Conservation (phyloP, 2,797 vertebrate species). For the Lithobates sylvaticus region DNA sequence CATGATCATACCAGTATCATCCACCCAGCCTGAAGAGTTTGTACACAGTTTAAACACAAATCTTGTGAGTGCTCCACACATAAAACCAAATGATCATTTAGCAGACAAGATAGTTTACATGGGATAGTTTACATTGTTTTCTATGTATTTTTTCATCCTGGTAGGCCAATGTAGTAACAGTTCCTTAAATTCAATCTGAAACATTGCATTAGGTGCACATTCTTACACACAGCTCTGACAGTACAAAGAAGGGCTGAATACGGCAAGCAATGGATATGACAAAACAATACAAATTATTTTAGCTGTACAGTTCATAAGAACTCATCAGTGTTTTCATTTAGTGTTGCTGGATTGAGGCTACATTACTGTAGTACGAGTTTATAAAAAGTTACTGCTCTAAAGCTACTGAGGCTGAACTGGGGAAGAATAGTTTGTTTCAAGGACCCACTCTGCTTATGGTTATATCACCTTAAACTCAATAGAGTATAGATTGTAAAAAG, state of each 20-base stretch:
- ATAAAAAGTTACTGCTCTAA: background rate
- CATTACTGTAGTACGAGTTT: background rate
- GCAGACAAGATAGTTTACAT: slow-evolving; percentile 45
- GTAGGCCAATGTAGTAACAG: background rate
- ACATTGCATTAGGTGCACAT: slow-evolving; percentile 9
- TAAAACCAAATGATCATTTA: background rate
- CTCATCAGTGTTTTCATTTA: background rate
- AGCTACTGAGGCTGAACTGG: background rate
- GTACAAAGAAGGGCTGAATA: background rate
- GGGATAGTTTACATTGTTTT: background rate
- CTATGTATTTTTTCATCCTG: slow-evolving; percentile 11
- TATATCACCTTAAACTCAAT: background rate
- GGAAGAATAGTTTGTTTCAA: background rate
- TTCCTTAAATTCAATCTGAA: slow-evolving; percentile 2
- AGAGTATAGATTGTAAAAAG: background rate
- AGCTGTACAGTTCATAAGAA: background rate
- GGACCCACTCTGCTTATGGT: slow-evolving; percentile 1
- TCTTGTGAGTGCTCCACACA: background rate
- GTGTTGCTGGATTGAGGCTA: background rate
- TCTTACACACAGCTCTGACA: background rate
- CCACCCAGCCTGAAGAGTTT: background rate
- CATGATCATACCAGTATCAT: background rate
- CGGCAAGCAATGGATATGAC: background rate
- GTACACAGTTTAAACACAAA: background rate
- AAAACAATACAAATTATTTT: background rate